These are phyloP conservation scores for Lutjanus campechanus DNA, from an alignment of 2,797 vertebrate species.

Conservation along the genomic window DNA sequence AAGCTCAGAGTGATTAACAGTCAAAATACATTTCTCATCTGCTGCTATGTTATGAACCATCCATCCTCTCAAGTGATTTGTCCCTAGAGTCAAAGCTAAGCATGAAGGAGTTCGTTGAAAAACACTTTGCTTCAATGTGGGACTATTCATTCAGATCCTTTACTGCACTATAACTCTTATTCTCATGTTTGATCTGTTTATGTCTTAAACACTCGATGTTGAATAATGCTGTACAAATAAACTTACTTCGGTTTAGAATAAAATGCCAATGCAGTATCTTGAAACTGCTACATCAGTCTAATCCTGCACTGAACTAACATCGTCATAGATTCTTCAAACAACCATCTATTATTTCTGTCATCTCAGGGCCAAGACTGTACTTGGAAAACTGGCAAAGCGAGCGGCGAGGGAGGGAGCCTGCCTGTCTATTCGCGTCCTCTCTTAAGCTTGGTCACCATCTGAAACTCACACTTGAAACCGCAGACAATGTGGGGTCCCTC, in stretches of 20 bases:
- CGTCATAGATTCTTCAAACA: conserved; percentile 46
- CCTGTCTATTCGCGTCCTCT: conserved; percentile 77
- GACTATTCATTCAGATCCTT: background rate
- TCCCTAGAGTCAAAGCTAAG: too few species aligned
- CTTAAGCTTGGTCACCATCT: conserved; percentile 75
- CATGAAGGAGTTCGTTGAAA: too few species aligned
- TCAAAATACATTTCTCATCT: background rate
- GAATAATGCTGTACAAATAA: conserved; percentile 14
- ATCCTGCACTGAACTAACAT: conserved; percentile 32
- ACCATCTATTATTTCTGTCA: conserved; percentile 53
- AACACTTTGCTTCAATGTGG: rapidly evolving
- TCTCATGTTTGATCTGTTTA: background rate
- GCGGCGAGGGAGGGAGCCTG: conserved; percentile 50
- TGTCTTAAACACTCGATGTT: conserved; percentile 1
- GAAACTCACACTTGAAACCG: conserved; percentile 76
- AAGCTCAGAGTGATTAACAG: background rate
- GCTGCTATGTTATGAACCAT: background rate
- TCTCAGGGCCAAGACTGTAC: conserved; percentile 53
- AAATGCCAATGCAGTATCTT: background rate
- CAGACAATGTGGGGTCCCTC: conserved; percentile 78
- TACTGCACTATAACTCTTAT: background rate
- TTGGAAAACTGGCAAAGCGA: conserved; percentile 73
- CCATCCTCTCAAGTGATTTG: background rate
- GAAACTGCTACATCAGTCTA: background rate
- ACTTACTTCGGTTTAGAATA: background rate